These are phyloP conservation scores for Rhyacophila evoluta DNA, from an alignment of 2,888 invertebrate species.

Conservation along the genomic window DNA sequence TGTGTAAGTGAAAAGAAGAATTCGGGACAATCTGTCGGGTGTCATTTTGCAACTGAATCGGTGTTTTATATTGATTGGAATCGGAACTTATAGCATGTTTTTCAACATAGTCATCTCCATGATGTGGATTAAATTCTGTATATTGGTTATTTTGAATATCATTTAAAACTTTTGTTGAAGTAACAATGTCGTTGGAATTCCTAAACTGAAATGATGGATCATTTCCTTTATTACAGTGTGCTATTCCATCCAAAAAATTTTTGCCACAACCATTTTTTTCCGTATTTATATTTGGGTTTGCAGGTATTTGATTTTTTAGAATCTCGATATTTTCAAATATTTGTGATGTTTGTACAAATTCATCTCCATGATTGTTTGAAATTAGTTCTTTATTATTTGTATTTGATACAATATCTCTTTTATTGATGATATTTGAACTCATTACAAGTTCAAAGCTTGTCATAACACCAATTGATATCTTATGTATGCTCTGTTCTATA, in stretches of 20 bases:
- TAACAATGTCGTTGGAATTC: not conserved
- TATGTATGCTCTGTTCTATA: slow-evolving; percentile 60
- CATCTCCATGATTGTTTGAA: slow-evolving; percentile 29
- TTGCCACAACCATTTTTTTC: not conserved
- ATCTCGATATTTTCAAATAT: slow-evolving; percentile 56
- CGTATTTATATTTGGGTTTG: not conserved
- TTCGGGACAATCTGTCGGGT: slow-evolving; percentile 58
- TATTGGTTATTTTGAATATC: slow-evolving; percentile 47
- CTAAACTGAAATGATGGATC: not conserved
- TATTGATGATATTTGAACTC: slow-evolving; percentile 66
- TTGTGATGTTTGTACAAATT: slow-evolving; percentile 42
- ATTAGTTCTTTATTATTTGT: slow-evolving; percentile 58
- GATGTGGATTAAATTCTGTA: not conserved
- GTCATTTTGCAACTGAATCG: slow-evolving; percentile 56
- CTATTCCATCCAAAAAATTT: slow-evolving; percentile 67
- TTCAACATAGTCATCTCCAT: not conserved
- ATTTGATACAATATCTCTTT: slow-evolving; percentile 61
- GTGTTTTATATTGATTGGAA: slow-evolving; percentile 29
- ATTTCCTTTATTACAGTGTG: slow-evolving; percentile 57
- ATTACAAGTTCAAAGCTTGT: slow-evolving; percentile 77
- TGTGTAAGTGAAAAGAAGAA: slow-evolving; percentile 66
- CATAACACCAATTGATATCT: slow-evolving; percentile 79
- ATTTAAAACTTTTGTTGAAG: slow-evolving; percentile 26
- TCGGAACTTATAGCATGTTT: not conserved
- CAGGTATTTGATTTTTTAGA: slow-evolving; percentile 61